Conservation (phyloP, 2,113 vertebrate species). For the Ahaetulla prasina region DNA sequence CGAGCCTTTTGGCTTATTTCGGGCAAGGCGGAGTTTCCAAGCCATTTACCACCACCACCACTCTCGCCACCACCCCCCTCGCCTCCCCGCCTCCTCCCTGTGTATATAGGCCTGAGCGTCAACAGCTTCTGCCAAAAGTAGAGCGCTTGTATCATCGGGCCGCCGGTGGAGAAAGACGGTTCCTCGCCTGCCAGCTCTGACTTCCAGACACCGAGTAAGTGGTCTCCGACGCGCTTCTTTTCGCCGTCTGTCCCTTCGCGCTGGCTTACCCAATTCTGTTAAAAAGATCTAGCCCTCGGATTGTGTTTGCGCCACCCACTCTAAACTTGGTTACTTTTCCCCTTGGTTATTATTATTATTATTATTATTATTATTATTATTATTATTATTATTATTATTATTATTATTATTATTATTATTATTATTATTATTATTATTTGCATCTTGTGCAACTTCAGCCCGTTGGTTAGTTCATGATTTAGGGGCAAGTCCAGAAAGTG, state of each 20-base stretch:
- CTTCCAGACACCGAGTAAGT: constrained; percentile 35
- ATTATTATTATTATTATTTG: too few relatives aligned
- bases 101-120: not conserved
- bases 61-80: not conserved
- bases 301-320: not conserved
- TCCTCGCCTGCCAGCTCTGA: not conserved
- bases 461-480: not conserved
- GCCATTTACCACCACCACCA: not conserved
- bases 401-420: too few relatives aligned
- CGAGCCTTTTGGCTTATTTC: not conserved
- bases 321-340: not conserved
- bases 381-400: too few relatives aligned
- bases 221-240: not conserved
- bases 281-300: not conserved
- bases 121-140: too few relatives aligned
- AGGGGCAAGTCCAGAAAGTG: not conserved
- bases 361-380: too few relatives aligned
- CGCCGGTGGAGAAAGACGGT: not conserved
- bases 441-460: not conserved
- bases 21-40: not conserved
- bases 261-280: not conserved
- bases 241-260: rapidly evolving
- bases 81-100: not conserved
- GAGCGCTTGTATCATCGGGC: not conserved
- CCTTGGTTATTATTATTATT: not conserved